Base-by-base conservation (phyloP, 2,888 invertebrate species). In the Slavum lentiscoides region DNA sequence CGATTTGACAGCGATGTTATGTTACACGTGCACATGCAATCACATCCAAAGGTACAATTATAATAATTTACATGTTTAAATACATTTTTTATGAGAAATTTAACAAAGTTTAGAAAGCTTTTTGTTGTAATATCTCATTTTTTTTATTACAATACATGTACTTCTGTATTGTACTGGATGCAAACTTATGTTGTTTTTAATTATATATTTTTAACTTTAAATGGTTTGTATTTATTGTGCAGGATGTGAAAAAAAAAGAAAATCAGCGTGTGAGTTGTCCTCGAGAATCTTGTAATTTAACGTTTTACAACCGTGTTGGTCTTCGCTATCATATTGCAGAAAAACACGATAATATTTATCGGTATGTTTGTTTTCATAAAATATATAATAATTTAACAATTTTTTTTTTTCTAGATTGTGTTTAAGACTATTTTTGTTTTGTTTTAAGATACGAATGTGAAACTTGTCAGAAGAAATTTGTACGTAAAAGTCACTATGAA, bases 401-500 rank as follows among this genome's bases (percentile, higher is more conserved):
- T 39, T 15, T 21, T 49, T 53, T 23, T 21, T 53, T 53, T 53
- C 13, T 49, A 43, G 13, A 49, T 8, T 21, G 53, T 55, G 5
- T 53, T 30, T 21, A 55, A 23, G 15, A 9, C 2, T 39, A 67
- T 15, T 39, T 67, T 73, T 30, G 30, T 30, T 81, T 39, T 30
- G 17, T 59, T 81, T 82, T 13, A 69, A 84, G 84, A 68, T 87
- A 86, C 68, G 85, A 86, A 17, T 87, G 87, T 83, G 85, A 85
- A 30, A 86, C 86, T 43, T 87, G 87, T 82, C 86, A 86, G 21
- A 87, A 87, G 70, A 86, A 86, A 82, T 87, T 87, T 72, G 86
- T 87, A 0, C 84, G 87, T 3, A 87, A 87, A 81, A 87, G 86
- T 37, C 87, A 87, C 72, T 87, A 86, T 72, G 86, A 87, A 75